phyloP scores from a whole-genome alignment of 2,113 vertebrate species.

The Rhea americana region DNA sequence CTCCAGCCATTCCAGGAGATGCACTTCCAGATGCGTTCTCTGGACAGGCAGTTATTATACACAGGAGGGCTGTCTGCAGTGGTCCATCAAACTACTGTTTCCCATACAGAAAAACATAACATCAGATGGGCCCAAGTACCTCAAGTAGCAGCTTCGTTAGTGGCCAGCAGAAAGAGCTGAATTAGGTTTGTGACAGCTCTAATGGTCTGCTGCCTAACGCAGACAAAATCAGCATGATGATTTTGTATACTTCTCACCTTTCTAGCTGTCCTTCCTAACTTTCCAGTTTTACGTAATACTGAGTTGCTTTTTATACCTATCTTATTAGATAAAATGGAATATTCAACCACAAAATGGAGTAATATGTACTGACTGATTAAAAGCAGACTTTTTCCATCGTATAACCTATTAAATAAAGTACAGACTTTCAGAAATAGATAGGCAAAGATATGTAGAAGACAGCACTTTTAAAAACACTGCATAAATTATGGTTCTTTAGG shows the following conservation, averaged over 20 bases:
- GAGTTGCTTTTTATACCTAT: constrained; percentile 48
- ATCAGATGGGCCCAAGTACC: neutral
- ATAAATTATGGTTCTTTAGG: constrained; percentile 64
- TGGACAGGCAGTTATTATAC: neutral
- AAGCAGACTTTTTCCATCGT: constrained; percentile 56
- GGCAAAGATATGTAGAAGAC: constrained; percentile 60
- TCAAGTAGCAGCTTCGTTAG: neutral
- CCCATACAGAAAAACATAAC: neutral
- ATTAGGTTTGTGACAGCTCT: neutral
- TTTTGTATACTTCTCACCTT: neutral
- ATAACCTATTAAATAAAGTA: constrained; percentile 56
- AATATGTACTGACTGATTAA: constrained; percentile 63
- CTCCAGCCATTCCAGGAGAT: neutral
- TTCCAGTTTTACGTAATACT: constrained; percentile 23
- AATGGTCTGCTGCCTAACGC: neutral
- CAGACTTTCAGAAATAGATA: constrained; percentile 24
- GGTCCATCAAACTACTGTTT: neutral
- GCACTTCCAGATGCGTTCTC: neutral
- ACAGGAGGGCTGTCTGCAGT: neutral
- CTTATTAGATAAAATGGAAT: constrained; percentile 47
- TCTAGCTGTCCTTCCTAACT: neutral
- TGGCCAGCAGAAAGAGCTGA: neutral
- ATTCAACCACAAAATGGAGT: constrained; percentile 54
- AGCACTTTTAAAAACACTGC: neutral
- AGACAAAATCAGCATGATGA: constrained; percentile 1